These are phyloP conservation scores for Xenentodon cancila DNA, from an alignment of 2,797 vertebrate genomes.

Conservation along the genomic window DNA sequence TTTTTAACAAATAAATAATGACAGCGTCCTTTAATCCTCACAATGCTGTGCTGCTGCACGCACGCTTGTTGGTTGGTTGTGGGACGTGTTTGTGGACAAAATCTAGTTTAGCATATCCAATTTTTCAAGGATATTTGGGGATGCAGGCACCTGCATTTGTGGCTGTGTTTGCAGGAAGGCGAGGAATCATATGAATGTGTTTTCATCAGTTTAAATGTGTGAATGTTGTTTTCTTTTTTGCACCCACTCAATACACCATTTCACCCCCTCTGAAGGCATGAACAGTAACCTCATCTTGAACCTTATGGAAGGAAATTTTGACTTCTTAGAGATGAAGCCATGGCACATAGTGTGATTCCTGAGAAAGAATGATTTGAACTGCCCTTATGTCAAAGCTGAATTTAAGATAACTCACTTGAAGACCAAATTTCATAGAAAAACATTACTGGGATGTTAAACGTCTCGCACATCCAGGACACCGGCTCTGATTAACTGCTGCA, in stretches of 20 bases:
- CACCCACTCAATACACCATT: neutral
- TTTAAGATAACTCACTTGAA: neutral
- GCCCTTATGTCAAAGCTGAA: neutral
- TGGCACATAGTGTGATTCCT: no score
- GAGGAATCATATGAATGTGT: neutral
- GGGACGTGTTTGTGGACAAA: conserved; percentile 2
- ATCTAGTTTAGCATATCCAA: conserved; percentile 23
- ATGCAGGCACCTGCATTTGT: neutral
- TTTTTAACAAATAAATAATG: no score
- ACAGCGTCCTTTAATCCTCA: conserved; percentile 65
- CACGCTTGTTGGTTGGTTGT: conserved; percentile 53
- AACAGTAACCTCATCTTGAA: conserved; percentile 11
- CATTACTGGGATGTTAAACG: no score
- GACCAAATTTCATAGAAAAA: neutral
- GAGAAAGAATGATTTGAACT: neutral
- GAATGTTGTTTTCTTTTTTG: conserved; percentile 8
- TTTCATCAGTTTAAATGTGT: no score
- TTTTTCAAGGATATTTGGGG: conserved; percentile 16
- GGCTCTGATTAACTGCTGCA: neutral
- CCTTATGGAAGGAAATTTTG: neutral
- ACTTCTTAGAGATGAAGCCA: conserved; percentile 25
- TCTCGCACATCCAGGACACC: neutral
- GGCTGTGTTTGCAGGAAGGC: neutral
- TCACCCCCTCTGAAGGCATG: neutral
- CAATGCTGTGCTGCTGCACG: conserved; percentile 44